Evolutionary conservation across 30 jellyfish, hydroid and myxozoan species (phyloP), one percentile per base, ranked within the genome.

Genomic region (Aurelia coerulea): DNA sequence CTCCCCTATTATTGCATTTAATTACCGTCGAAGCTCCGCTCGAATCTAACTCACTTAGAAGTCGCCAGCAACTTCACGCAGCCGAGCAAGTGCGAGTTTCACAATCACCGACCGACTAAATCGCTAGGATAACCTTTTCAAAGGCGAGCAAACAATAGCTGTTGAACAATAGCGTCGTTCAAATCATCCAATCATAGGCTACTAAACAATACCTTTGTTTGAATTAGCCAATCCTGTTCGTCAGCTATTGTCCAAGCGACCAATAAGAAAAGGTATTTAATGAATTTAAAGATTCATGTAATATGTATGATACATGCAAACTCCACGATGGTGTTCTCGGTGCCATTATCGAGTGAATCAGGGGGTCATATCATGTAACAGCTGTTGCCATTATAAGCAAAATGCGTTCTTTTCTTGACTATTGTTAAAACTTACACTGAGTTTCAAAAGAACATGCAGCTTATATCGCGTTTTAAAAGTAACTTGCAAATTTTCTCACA

Each of bases 61-160:
- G 97, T 90, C 68, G 94, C 93, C 93, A 11, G 97, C 97, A 90
- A 90, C 97, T 90, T 90, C 97, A 63, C 39, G 65, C 56, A 46
- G 56, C 56, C 90, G 81, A 32, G 50, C 15, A 71, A 63, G 67
- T 29, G 94, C 89, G 75, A 51, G 35, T 67, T 87, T 49, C 80
- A 76, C 91, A 66, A 53, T 71, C 89, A 63, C 71, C 86, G 89
- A 70, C 83, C 74, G 81, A 82, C 82, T 74, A 68, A 59, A 32
- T 35, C 65, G 76, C 78, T 65, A 80, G 46, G 34, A 10, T 67
- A 88, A 42, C 91, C 70, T 83, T 74, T 46, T 51, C 90, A 73
- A 51, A 76, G 77, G 88, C 56, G 84, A 31, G 62, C 73, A 74
- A 81, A 81, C 93, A 78, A 81, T 42, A 39, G 81, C 29, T 75